Evolutionary conservation across 2,113 vertebrate species (phyloP), one percentile per base, ranked within the genome.

Genomic region (Pluvianellus socialis): DNA sequence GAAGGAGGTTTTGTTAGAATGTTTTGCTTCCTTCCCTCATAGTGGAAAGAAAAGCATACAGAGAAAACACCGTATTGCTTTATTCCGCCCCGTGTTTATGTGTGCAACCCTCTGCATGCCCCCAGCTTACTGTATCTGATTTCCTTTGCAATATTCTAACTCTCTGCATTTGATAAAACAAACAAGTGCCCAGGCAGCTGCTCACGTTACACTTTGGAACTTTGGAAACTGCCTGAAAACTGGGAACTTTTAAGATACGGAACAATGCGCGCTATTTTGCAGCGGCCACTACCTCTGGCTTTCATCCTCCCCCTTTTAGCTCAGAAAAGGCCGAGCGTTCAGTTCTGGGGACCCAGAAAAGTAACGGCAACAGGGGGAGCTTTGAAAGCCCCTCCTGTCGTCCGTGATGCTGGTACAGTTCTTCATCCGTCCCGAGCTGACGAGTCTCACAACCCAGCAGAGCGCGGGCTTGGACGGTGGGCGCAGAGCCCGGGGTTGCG

Each of bases 111-210:
- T 62, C 77, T 44, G 62, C 58, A 45, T 18, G 67, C 66, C 73
- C 88, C 80, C 68, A 67, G 17, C 62, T 49, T 19, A 33, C 70
- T 79, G 66, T 32, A 91, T 94, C 87, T 66, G 70, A 91, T 92
- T 92, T 92, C 91, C 89, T 91, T 81, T 35, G 71, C 84, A 91
- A 88, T 91, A 90, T 87, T 93, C 85, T 33, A 82, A 95, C 81
- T 79, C 68, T 23, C 50, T 21, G 84, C 66, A 21, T 94, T 90
- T 90, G 89, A 87, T 72, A 93, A 96, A 97, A 95, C 92, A 97
- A 95, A 89, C 83, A 73, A 94, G 95, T 73, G 91, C 93, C 71
- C 95, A 70, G 87, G 67, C 93, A 95, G 91, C 77, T 71, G 62
- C 68, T 95, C 94, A 50, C 52, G 7, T 95, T 94, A 87, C 91